These are phyloP conservation scores for Drosophila azteca DNA, from an alignment of 1,140 invertebrate species.

Conservation along the genomic window DNA sequence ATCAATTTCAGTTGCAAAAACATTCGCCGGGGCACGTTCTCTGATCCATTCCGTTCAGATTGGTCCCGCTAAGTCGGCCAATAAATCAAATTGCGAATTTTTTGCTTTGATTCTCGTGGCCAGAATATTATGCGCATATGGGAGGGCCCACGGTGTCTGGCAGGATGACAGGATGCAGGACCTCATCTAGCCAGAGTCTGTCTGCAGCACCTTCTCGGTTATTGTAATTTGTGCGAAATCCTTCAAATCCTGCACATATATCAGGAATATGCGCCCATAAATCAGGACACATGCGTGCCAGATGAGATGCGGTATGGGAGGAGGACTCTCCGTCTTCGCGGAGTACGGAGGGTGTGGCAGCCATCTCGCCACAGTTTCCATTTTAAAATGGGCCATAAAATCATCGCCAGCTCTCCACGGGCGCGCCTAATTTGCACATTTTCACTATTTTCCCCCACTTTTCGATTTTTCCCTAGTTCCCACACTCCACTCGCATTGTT, in stretches of 20 bases:
- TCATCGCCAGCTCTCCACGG: slow-evolving; percentile 41
- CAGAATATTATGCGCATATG: slow-evolving; percentile 74
- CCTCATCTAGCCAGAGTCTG: slow-evolving; percentile 5
- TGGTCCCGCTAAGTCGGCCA: slow-evolving; percentile 65
- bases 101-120: slow-evolving; percentile 40
- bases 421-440: slow-evolving; percentile 80
- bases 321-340: background rate
- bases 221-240: slow-evolving; percentile 79
- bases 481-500: slow-evolving; percentile 28
- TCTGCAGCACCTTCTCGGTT: slow-evolving; percentile 16
- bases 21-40: slow-evolving; percentile 42
- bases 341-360: slow-evolving; percentile 16
- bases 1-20: slow-evolving; percentile 79
- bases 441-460: slow-evolving; percentile 75
- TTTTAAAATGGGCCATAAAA: slow-evolving; percentile 69
- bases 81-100: slow-evolving; percentile 79
- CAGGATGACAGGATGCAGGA: slow-evolving; percentile 32
- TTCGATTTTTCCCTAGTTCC: slow-evolving; percentile 14
- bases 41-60: slow-evolving; percentile 40
- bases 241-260: slow-evolving; percentile 73
- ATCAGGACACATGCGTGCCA: slow-evolving; percentile 62
- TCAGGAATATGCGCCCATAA: slow-evolving; percentile 72
- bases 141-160: background rate
- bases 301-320: slow-evolving; percentile 15
- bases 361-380: slow-evolving; percentile 44